phyloP scores from a whole-genome alignment of 2,113 vertebrate genomes.

The Hippopotamus amphibius region DNA sequence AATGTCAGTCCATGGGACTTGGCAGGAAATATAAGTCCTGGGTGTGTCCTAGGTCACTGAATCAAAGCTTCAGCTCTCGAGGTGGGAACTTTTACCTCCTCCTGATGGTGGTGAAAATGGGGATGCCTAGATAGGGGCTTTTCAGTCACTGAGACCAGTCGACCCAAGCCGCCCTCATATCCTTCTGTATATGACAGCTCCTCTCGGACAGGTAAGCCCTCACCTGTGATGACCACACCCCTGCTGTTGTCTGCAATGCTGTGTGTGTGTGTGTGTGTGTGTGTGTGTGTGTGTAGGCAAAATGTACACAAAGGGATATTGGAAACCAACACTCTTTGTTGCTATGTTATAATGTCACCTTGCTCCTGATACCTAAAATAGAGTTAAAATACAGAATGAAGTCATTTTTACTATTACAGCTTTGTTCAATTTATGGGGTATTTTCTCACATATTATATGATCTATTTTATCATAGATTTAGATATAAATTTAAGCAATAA shows the following conservation, averaged over 20 bases:
- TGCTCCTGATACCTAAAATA: background rate
- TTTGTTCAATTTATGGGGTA: background rate
- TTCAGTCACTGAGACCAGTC: background rate
- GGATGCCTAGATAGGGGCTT: fast-evolving
- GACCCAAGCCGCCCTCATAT: background rate
- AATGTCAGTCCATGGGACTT: background rate
- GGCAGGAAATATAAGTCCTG: background rate
- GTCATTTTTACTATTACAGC: background rate
- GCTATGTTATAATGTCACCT: background rate
- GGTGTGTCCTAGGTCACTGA: background rate
- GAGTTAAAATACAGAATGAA: background rate
- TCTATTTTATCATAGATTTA: background rate
- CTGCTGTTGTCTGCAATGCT: background rate
- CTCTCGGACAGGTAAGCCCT: background rate
- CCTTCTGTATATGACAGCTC: background rate
- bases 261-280: too few species aligned
- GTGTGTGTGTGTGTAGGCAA: background rate
- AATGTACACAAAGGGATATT: background rate
- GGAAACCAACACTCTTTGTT: background rate
- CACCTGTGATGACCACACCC: background rate
- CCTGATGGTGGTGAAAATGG: background rate
- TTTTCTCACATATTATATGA: background rate
- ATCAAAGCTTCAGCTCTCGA: background rate
- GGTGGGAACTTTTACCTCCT: background rate
- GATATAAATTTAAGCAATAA: conserved; percentile 13